Evolutionary conservation across 2,797 vertebrate species (phyloP), one percentile per base, ranked within the genome.

Genomic region (Typhlichthys eigenmanni): DNA sequence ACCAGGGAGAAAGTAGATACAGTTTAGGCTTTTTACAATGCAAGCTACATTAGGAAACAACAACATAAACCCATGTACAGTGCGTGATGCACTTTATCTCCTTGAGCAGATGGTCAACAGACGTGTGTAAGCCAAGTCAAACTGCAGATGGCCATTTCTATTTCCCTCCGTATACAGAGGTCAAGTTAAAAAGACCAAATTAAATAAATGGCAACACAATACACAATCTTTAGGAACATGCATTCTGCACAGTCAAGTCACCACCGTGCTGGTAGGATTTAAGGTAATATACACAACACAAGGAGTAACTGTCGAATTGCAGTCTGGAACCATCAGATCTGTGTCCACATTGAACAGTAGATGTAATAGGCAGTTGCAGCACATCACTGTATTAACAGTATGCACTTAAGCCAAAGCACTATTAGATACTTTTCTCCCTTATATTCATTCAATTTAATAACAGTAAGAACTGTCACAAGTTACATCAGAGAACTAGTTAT

Each of bases 31-130:
- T 43, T 43, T 43, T 43, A 7, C 38, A 43, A 43, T 9, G 9
- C 7, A 9, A 43, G 38, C 38, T 43, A 43, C 38, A 43, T 43
- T 43, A 9, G 38, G 38, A 43, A 8, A 43, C 7, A 6, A 38
- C 34, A 43, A 29, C 24, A 29, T 29, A 29, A 29, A 29, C 24
- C 79, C 69, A 57, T 54, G 47, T 47, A 56, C 47, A 60, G 62
- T 52, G 62, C 73, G 62, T 65, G 48, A 58, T 48, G 64, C 53
- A 66, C 79, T 71, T 71, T 79, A 81, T 74, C 68, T 50, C 71
- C 57, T 59, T 47, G 56, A 55, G 14, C 62, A 72, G 72, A 80
- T 81, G 62, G 75, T 53, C 61, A 61, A 11, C 24, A 50, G 57
- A 24, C 60, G 60, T 68, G 11, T 74, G 62, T 2, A 53, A 6